Base-by-base conservation (phyloP, 2,113 vertebrate species). In the Oreamnos americanus region DNA sequence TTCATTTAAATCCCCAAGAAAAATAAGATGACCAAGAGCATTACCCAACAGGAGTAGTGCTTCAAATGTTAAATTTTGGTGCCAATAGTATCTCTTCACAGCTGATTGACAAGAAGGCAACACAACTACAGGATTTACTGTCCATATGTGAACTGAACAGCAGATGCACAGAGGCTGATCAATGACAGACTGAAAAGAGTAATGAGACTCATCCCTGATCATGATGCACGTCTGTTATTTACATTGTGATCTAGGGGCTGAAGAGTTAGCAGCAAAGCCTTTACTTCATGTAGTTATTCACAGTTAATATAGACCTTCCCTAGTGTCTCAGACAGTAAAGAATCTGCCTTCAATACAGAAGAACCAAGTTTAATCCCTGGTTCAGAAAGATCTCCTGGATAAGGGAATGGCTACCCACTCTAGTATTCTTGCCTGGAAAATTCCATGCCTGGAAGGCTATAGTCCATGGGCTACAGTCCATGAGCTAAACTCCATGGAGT, bases 1-100 rank as follows among this genome's bases (percentile, higher is more conserved):
- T 95, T 97, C 33, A 55, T 86, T 71, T 83, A 92, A 94, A n/a
- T 62, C 45, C 3, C 12, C 49, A 67, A 55, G 28, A 87, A 26
- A 71, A 55, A 36, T n/a, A 74, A 9, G 21, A 19, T 81, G 57
- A 71, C 21, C 36, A n/a, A 87, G 14, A 62, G 17, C 62, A 17
- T 71, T 55, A 62, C 26, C 33, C 91, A 51, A 79, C 4, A 30
- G 36, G n/a, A 90, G 23, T 6, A 25, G n/a, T 33, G 15, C n/a
- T 39, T 79, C 84, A 94, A 71, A 53, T 51, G 11, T 49, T 83
- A 62, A 30, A 33, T 78, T 53, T 49, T 36, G 49, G 45, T 90
- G 23, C 74, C 15, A 79, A 0, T 23, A 21, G 15, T 84, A 2
- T 81, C 43, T 53, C 16, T 78, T 28, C 71, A 45, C 39, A 47